Base-by-base conservation (phyloP, 2,888 invertebrate genomes). In the Steinernema scapterisci region DNA sequence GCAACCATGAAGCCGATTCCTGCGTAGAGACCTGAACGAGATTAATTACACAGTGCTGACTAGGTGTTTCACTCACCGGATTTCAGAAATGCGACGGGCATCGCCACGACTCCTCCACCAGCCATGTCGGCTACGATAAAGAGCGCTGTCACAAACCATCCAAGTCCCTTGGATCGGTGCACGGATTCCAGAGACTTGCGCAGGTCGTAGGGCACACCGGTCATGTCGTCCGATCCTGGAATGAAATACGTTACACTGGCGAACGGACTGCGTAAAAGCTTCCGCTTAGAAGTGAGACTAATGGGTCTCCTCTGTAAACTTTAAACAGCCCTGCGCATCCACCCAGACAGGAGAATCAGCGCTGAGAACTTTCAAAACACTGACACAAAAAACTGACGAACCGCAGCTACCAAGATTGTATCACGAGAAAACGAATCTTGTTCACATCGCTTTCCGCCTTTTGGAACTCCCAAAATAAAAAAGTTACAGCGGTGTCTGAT, bases 51-150 rank as follows among this genome's bases (percentile, higher is more conserved):
- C n/a, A n/a, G n/a, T n/a, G n/a, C n/a, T n/a, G n/a, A n/a, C n/a
- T 38, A 38, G 38, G 38, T 38, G 63, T 13, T 3, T 13, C 16
- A 63, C 76, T 51, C 16, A 79, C 85, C 85, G 25, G 83, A 81
- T 21, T 81, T 77, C 54, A 83, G 77, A 76, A 86, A 80, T 21
- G 86, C 86, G 48, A 85, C 82, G 1, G 86, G 86, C 81, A 86
- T 82, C 6, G 85, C 83, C 3, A 86, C 86, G n/a, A 86, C 85
- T 27, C 86, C 86, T n/a, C 86, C 86, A 25, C 86, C 86, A 16
- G 87, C 86, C 83, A 86, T 86, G 74, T 86, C 86, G 54, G 86
- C 86, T n/a, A 86, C 83, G 72, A 82, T 81, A 76, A 83, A 83
- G 21, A 83, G 79, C 7, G 83, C 81, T 0, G 83, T 80, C 70